Evolutionary conservation across 2,113 vertebrate genomes (phyloP), one percentile per base, ranked within the genome.

Genomic region (Rattus rattus): DNA sequence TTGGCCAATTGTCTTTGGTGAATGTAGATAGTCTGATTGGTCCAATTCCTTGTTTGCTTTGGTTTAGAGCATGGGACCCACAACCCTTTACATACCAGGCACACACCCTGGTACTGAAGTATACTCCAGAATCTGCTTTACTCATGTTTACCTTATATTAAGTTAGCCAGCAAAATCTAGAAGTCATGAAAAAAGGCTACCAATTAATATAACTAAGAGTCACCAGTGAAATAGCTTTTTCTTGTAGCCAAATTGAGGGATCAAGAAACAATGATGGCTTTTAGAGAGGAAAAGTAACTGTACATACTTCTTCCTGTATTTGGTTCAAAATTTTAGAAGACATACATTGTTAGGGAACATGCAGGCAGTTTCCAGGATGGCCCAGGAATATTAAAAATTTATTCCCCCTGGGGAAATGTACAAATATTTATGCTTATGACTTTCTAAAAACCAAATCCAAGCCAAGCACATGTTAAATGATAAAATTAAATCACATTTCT

Each of bases 341-440:
- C 1, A 80, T 49, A 83, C 19, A 92, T 36, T 61, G 39, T 39
- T 63, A 94, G 65, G 76, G 59, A 93, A 33, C 54, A 86, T 65
- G 88, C 73, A 97, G 88, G 47, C 73, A 90, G 92, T 1, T 12
- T 54, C 95, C 49, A 95, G 49, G 65, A 85, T 52, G 94, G 89
- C 26, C 76, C 8, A 92, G 39, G 61, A 76, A 84, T 90, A 95
- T 65, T 92, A 97, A 97, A 94, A 93, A 97, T 95, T 95, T 93
- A 14, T 96, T 72, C 63, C 33, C 39, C 81, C 2, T 94, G 49
- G 79, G 70, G 70, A 91, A 94, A 94, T 30, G 36, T 88, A 88
- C 88, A 88, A 94, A 88, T 83, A 83, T 22, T 39, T 84, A 63
- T 49, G 36, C 61, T 93, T 30, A 89, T 89, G 2, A 43, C 87